A percentile compares a stretch with the other conserved stretches of the same genome.
These are phyloP conservation scores for Buceros bicornis DNA, from an alignment of 2,797 vertebrate species.

Conservation along the genomic window DNA sequence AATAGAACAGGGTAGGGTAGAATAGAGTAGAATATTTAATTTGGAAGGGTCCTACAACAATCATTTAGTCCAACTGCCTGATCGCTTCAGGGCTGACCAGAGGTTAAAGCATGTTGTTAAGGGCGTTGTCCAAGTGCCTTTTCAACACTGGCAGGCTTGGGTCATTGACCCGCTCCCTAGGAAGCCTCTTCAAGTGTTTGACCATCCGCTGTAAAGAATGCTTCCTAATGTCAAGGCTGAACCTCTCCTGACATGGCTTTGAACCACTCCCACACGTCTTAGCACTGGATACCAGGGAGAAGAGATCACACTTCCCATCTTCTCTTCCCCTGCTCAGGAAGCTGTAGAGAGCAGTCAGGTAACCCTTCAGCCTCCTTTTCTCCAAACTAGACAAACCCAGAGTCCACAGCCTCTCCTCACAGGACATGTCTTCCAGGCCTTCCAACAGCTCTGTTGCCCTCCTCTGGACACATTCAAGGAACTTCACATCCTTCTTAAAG, in stretches of 20 bases:
- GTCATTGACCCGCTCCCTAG: neutral
- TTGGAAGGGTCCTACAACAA: neutral
- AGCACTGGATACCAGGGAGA: no score
- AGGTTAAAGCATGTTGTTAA: neutral
- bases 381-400: no score
- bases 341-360: no score
- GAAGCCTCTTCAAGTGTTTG: no score
- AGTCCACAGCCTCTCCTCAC: fast-evolving
- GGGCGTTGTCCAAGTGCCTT: neutral
- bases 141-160: no score
- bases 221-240: neutral
- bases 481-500: no score
- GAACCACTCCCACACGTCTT: no score
- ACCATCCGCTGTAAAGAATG: neutral
- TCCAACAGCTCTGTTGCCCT: neutral
- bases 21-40: neutral
- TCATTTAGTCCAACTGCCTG: neutral
- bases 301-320: no score
- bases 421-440: neutral
- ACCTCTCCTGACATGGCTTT: neutral
- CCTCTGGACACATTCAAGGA: neutral
- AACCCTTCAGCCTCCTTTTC: no score
- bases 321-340: no score
- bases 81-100: neutral
- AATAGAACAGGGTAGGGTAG: neutral